Base-by-base conservation (phyloP, 2,113 vertebrate genomes). In the Sturnus vulgaris region DNA sequence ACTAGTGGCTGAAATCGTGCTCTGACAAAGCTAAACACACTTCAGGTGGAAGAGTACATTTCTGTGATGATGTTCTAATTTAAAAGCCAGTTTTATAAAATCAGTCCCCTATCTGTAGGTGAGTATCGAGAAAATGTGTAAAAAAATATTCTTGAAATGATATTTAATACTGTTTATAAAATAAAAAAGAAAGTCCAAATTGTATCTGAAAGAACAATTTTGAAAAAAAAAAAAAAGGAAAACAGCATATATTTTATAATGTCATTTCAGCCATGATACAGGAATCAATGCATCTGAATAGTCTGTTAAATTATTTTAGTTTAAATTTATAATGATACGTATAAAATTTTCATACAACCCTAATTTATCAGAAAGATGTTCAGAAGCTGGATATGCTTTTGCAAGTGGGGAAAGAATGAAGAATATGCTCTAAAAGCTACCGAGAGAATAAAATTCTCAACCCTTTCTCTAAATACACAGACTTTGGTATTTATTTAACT, bases 101-200 rank as follows among this genome's bases (percentile, higher is more conserved):
- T 42, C 2, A 5, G 4, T 1, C 5, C 4, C 4, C 7, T 6
- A 23, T 35, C 14, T 79, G 7, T 20, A 66, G 22, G 64, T 16
- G 0, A 55, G 2, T 33, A 82, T 64, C 49, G 68, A 75, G 11
- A 1, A 79, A 88, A 68, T 15, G 1, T 44, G 35, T 63, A 30
- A 71, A 79, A 83, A 82, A 71, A 8, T 73, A 3, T 44, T 47
- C 9, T 14, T 37, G 28, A 52, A 22, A 35, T 1, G 2, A 8
- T 56, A n/a, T 44, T 79, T 82, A 79, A 79, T 60, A 30, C 2
- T 44, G 19, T 7, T 8, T 23, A 14, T 44, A 72, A 90, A 76
- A 76, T 21, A 44, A 56, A 23, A 53, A 28, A 42, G 2, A 15
- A 89, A 52, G 7, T 56, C 28, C 5, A 35, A 57, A 82, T 5